A percentile compares a stretch with the other conserved stretches of the same genome.
Conservation (phyloP, 2,113 vertebrate species). For the Petromus typicus region DNA sequence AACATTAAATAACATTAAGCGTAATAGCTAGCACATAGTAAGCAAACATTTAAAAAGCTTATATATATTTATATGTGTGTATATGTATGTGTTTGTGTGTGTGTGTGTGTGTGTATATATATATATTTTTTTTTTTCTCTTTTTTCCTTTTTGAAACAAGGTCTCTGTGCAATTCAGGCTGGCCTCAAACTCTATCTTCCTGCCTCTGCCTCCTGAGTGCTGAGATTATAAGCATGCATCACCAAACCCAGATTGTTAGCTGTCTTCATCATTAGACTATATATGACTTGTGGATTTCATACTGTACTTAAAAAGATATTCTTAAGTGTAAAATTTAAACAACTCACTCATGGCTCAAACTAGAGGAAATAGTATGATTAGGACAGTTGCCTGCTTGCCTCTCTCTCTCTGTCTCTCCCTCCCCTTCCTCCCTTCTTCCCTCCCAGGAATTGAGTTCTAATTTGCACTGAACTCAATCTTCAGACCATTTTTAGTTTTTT, state of each 20-base stretch:
- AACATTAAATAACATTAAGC: background rate
- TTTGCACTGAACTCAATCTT: background rate
- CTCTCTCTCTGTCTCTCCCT: too few relatives aligned
- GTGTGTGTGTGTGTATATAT: too few relatives aligned
- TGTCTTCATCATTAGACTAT: background rate
- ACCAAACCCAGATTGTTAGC: background rate
- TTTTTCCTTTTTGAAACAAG: background rate
- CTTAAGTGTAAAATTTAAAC: constrained; percentile 42
- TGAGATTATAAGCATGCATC: background rate
- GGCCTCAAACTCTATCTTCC: background rate
- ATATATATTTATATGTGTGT: too few relatives aligned
- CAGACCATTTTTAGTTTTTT: background rate
- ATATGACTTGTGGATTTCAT: constrained; percentile 20
- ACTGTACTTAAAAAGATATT: constrained; percentile 14
- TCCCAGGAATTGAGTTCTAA: too few relatives aligned
- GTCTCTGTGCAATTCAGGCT: background rate
- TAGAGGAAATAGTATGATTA: constrained; percentile 1
- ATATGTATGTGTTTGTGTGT: too few relatives aligned
- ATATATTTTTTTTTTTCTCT: background rate
- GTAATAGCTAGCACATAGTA: background rate
- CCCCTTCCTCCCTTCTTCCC: background rate
- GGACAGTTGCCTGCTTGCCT: background rate
- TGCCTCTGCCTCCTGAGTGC: background rate
- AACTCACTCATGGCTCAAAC: background rate
- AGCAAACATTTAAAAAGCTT: background rate